Evolutionary conservation across 2,888 invertebrate species (phyloP).

Genomic region (Campoplex nolae): DNA sequence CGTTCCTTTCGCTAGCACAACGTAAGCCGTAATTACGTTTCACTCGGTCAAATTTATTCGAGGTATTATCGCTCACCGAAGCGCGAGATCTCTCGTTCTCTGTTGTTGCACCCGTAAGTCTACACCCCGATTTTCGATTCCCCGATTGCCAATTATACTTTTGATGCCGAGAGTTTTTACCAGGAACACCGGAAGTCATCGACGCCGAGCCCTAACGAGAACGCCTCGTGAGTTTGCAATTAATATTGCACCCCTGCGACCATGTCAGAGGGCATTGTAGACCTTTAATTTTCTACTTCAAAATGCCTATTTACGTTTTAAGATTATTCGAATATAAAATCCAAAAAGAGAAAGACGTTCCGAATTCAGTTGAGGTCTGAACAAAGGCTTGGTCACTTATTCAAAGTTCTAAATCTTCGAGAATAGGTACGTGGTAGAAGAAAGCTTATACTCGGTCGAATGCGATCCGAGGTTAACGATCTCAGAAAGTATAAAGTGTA

Average conservation of each 20-base stretch:
- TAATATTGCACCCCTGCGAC: slow-evolving; percentile 48
- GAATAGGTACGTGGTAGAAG: too few species aligned
- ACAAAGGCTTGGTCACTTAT: background rate
- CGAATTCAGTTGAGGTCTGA: background rate
- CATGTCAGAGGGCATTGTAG: slow-evolving; percentile 23
- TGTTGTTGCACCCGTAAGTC: slow-evolving; percentile 11
- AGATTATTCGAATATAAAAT: background rate
- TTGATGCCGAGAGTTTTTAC: slow-evolving; percentile 54
- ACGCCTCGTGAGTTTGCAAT: slow-evolving; percentile 59
- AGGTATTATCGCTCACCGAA: slow-evolving; percentile 59
- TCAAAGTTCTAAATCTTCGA: background rate
- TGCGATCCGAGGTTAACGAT: slow-evolving; percentile 32
- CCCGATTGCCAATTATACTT: slow-evolving; percentile 25
- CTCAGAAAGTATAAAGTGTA: slow-evolving; percentile 11
- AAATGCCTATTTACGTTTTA: slow-evolving; percentile 17
- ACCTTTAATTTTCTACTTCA: slow-evolving; percentile 6
- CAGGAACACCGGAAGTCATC: slow-evolving; percentile 64
- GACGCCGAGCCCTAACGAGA: slow-evolving; percentile 39
- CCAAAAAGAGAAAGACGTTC: slow-evolving; percentile 9
- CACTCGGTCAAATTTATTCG: slow-evolving; percentile 68
- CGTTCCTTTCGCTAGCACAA: slow-evolving; percentile 49
- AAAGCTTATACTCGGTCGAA: background rate
- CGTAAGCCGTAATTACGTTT: slow-evolving; percentile 71
- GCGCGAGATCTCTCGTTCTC: slow-evolving; percentile 25
- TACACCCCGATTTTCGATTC: slow-evolving; percentile 12